Base-by-base conservation (phyloP, 2,113 vertebrate genomes). In the Ameiurus melas region DNA sequence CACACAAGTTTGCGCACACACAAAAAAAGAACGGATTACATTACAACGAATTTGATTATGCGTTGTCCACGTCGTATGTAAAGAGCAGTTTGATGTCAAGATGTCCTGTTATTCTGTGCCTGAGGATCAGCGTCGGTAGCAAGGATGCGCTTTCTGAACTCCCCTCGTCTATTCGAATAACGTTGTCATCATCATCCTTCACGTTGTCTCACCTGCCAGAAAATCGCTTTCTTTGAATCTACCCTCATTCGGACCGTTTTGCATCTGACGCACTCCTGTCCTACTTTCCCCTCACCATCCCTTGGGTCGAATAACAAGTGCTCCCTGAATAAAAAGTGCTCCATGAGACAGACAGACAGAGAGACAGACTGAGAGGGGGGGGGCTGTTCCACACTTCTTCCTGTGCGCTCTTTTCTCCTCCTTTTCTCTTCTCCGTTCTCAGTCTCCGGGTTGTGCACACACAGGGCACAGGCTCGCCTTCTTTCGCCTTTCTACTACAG, bases 381-480 rank as follows among this genome's bases (percentile, higher is more conserved):
- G 83, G 87, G 92, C 83, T 86, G 89, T 85, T 89, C 87, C 64
- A 58, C 71, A 30, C 83, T 64, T 73, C 53, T 58, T 68, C 36
- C 51, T 66, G 58, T 66, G 0, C 71, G 58, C 85, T 85, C 66
- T 83, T 83, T 77, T 80, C 55, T 83, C 62, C 71, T 77, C 83
- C 80, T 83, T 87, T 86, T 91, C 88, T 92, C 84, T 91, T 87
- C 83, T 71, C 89, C 14, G 77, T 64, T 86, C 33, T 58, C 85
- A 82, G 27, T 79, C 64, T 70, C 62, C 25, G 10, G 75, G 60
- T 85, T 84, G 39, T 73, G 43, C 70, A 90, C 58, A 89, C 66
- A 60, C 39, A 75, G 80, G 73, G 22, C 47, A 75, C 81, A 84
- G 57, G 55, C 51, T 88, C 43, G 27, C 57, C 71, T 62, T 62